A percentile compares a stretch with the other conserved stretches of the same genome.
Conservation (phyloP, 1,140 invertebrate genomes). For the Scaptomyza graminum region DNA sequence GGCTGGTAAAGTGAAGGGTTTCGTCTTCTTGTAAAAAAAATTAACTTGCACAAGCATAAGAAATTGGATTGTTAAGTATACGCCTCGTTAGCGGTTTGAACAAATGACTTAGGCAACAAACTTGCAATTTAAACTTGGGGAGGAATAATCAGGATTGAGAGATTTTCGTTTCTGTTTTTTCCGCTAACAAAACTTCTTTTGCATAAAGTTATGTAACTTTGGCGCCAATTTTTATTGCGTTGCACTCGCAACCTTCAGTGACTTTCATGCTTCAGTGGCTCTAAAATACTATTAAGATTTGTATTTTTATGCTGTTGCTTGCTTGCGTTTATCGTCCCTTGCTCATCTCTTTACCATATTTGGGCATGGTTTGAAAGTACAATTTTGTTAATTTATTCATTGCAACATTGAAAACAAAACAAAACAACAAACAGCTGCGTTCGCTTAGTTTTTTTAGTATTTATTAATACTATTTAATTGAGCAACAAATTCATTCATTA, state of each 20-base stretch:
- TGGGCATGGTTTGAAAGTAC: conserved; percentile 61
- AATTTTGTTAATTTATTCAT: conserved; percentile 65
- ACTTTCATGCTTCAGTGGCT: conserved; percentile 76
- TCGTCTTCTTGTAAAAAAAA: not conserved
- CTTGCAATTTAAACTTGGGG: not conserved
- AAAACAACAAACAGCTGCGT: conserved; percentile 16
- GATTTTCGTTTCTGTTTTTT: conserved; percentile 35
- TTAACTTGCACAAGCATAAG: conserved; percentile 16
- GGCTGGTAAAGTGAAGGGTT: conserved; percentile 61
- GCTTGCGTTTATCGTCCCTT: conserved; percentile 57
- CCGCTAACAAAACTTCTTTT: conserved; percentile 13
- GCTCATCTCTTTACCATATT: conserved; percentile 62
- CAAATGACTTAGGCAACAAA: conserved; percentile 19
- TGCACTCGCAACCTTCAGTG: conserved; percentile 53
- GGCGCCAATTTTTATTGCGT: conserved; percentile 13
- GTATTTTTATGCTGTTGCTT: too few species aligned
- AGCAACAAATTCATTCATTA: not conserved
- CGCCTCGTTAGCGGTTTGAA: conserved; percentile 18
- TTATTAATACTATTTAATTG: not conserved
- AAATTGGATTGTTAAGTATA: conserved; percentile 38
- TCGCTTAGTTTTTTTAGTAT: not conserved
- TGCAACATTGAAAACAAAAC: conserved; percentile 42
- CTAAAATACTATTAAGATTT: conserved; percentile 24
- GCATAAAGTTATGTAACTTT: conserved; percentile 11
- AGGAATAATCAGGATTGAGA: not conserved